Conservation (phyloP, 2,888 invertebrate genomes). For the Drosophila aldrichi region DNA sequence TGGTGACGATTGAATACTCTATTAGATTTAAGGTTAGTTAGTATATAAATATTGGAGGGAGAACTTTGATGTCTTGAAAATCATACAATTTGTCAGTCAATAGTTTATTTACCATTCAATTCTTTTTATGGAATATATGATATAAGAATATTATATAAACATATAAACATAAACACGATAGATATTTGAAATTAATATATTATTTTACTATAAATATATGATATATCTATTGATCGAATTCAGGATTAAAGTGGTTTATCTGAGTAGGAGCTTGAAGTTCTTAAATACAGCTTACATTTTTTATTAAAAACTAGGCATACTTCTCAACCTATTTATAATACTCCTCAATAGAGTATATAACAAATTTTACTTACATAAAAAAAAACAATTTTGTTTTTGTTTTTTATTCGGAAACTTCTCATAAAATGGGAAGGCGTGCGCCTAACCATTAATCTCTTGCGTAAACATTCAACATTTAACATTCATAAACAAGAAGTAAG, state of each 20-base stretch:
- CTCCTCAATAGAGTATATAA: not conserved
- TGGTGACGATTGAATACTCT: not conserved
- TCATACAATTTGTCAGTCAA: no score
- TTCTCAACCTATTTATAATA: not conserved
- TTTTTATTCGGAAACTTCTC: not conserved
- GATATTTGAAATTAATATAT: no score
- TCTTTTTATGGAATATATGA: no score
- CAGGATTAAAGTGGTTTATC: no score
- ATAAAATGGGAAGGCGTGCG: slow-evolving; percentile 64
- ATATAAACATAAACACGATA: no score
- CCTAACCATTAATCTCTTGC: slow-evolving; percentile 79
- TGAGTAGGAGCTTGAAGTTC: no score
- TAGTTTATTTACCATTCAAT: no score
- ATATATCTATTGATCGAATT: no score
- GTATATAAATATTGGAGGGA: not conserved
- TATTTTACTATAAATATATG: no score
- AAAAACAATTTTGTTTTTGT: not conserved
- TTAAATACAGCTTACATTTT: no score
- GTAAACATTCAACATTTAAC: slow-evolving; percentile 74
- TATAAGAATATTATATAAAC: no score
- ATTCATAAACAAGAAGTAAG: slow-evolving; percentile 32
- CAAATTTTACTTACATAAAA: not conserved
- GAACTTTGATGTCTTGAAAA: not conserved
- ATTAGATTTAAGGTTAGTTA: not conserved
- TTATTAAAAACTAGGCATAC: not conserved